Evolutionary conservation across 1,140 invertebrate genomes (phyloP), one percentile per base, ranked within the genome.

Genomic region (Chrysoperla carnea): DNA sequence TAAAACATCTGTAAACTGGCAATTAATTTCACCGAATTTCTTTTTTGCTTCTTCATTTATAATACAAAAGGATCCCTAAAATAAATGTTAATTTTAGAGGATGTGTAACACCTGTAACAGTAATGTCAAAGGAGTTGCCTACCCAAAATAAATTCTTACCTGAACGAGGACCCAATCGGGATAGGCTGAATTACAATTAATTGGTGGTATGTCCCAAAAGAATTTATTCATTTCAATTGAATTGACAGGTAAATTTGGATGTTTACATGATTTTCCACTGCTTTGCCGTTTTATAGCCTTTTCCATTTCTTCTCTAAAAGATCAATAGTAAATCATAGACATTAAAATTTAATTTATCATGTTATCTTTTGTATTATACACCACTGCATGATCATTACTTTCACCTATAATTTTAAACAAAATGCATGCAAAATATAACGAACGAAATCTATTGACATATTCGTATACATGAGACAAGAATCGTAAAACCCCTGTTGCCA

Each of bases 141-240:
- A 42, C 4, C 37, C 11, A 31, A 42, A 12, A 15, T 37, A 29
- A 31, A 31, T n/a, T 31, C 15, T 43, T 51, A 69, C 66, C 48
- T 62, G 55, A 48, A 65, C 67, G 48, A 58, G 55, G 6, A 74
- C 75, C 75, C 69, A 78, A 52, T 69, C 69, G 42, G 55, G 43
- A 41, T 72, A 67, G 8, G 69, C 66, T 29, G 57, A 53, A 8
- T 57, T 56, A 53, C 82, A 85, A 28, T 67, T 52, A 14, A 84
- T 62, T 38, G 69, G 68, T 4, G 67, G 58, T 12, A 72, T 67
- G 31, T 69, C 50, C 37, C 73, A 61, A 37, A 82, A 67, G 48
- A 76, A 81, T 55, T 71, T 70, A 64, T 74, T 75, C 41, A 85
- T 75, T 48, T 78, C 75, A 8, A 74, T 72, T 52, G 74, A 69